Percentiles rank a stretch among this genome's conserved stretches.
phyloP scores from a whole-genome alignment of 2,113 vertebrate genomes.

The Sigmodon hispidus region DNA sequence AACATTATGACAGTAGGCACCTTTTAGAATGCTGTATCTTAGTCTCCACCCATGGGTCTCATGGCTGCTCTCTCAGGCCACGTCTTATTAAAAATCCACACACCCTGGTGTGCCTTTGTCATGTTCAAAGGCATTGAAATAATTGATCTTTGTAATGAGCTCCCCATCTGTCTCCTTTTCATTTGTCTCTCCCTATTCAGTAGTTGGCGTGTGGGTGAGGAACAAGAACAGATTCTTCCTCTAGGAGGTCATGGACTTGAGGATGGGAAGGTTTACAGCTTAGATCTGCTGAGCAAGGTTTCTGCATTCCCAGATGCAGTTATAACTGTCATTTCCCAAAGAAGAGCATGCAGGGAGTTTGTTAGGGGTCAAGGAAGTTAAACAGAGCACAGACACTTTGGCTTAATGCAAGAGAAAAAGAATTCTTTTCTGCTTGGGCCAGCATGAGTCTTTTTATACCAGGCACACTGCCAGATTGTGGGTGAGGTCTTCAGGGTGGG shows the following conservation, averaged over 20 bases:
- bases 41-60: background rate
- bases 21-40: conserved; percentile 34
- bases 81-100: conserved; percentile 77
- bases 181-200: conserved; percentile 17
- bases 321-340: background rate
- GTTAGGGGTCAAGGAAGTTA: background rate
- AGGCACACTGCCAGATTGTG: background rate
- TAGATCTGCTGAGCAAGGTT: background rate
- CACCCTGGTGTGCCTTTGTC: conserved; percentile 73
- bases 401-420: background rate
- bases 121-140: conserved; percentile 78
- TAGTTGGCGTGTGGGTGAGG: background rate
- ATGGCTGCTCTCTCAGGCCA: background rate
- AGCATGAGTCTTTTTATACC: background rate
- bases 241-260: background rate
- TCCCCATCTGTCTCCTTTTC: conserved; percentile 79
- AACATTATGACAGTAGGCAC: conserved; percentile 62
- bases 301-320: background rate
- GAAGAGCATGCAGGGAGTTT: background rate
- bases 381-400: background rate
- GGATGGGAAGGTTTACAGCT: background rate
- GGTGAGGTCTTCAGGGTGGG: background rate
- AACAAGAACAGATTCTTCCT: background rate
- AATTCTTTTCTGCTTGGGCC: background rate
- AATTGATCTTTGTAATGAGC: conserved; percentile 84